Percentiles rank a stretch among this genome's conserved stretches.
phyloP scores from a whole-genome alignment of 2,888 invertebrate species.

The Tenthredo mesomela region DNA sequence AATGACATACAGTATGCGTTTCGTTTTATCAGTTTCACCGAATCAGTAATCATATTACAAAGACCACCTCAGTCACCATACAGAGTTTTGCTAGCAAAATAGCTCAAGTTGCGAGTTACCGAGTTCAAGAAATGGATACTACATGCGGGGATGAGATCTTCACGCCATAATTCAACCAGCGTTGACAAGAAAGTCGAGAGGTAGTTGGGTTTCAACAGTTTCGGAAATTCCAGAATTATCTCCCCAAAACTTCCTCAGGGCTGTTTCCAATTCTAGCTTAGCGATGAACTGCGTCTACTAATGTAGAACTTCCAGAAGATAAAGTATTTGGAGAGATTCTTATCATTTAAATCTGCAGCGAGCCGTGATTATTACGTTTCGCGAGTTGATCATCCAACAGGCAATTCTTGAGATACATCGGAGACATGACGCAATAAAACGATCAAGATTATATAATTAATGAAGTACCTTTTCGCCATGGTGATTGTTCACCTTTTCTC shows the following conservation, averaged over 20 bases:
- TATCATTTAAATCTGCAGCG: background rate
- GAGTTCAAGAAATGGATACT: slow-evolving; percentile 8
- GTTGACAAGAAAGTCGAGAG: slow-evolving; percentile 52
- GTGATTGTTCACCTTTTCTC: background rate
- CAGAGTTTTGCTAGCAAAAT: slow-evolving; percentile 1
- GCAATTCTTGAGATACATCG: background rate
- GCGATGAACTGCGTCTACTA: slow-evolving; percentile 27
- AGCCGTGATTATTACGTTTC: background rate
- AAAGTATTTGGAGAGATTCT: background rate
- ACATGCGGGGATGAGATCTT: slow-evolving; percentile 13
- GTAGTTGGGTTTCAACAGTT: slow-evolving; percentile 43
- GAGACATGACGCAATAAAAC: background rate
- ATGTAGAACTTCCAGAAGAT: slow-evolving; percentile 31
- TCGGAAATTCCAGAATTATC: slow-evolving; percentile 48
- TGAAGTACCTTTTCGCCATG: background rate
- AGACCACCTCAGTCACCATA: too few relatives aligned
- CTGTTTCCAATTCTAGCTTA: slow-evolving; percentile 39
- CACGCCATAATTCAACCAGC: slow-evolving; percentile 41
- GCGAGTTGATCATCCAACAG: background rate
- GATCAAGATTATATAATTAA: background rate
- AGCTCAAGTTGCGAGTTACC: background rate
- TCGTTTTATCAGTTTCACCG: background rate
- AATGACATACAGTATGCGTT: background rate
- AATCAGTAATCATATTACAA: background rate
- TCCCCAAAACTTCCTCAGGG: slow-evolving; percentile 15